These are phyloP conservation scores for Danio jaintianensis DNA, from an alignment of 2,797 vertebrate genomes.

Conservation along the genomic window DNA sequence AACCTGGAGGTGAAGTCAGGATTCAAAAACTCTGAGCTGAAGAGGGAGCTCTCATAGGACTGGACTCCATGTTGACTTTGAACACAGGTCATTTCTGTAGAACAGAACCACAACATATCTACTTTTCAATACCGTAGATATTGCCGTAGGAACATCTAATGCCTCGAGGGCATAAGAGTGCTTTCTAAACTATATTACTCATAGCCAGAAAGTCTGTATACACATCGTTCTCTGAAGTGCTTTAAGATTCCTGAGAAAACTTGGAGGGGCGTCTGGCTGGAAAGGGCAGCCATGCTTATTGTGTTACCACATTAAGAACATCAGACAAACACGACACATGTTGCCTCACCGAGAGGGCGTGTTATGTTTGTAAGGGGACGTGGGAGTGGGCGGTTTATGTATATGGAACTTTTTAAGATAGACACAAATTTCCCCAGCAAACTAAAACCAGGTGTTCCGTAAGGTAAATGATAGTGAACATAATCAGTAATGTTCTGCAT, in stretches of 20 bases:
- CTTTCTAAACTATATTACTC: neutral
- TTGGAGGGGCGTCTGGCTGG: slow-evolving; percentile 43
- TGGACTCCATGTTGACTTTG: slow-evolving; percentile 88
- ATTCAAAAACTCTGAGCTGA: slow-evolving; percentile 82
- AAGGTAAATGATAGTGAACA: neutral
- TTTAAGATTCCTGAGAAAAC: slow-evolving; percentile 49
- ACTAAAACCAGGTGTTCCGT: neutral
- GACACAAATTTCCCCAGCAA: slow-evolving; percentile 14
- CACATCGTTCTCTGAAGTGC: slow-evolving; percentile 8
- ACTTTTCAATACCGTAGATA: slow-evolving; percentile 39
- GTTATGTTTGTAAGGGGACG: slow-evolving; percentile 10
- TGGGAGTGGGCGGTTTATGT: neutral
- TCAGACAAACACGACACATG: slow-evolving; percentile 26
- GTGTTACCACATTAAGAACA: slow-evolving; percentile 36
- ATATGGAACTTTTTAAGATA: slow-evolving; percentile 16
- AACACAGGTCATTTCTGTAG: slow-evolving; percentile 93
- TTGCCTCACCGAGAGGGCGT: slow-evolving; percentile 20
- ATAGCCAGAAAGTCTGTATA: neutral
- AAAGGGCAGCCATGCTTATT: slow-evolving; percentile 36
- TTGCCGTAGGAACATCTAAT: neutral
- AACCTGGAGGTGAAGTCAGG: slow-evolving; percentile 85
- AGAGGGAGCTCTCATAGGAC: slow-evolving; percentile 79
- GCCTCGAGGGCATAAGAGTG: neutral
- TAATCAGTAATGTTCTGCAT: neutral
- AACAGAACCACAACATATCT: slow-evolving; percentile 55